Evolutionary conservation across 2,797 vertebrate species (phyloP), one percentile per base, ranked within the genome.

Genomic region (Podarcis siculus): DNA sequence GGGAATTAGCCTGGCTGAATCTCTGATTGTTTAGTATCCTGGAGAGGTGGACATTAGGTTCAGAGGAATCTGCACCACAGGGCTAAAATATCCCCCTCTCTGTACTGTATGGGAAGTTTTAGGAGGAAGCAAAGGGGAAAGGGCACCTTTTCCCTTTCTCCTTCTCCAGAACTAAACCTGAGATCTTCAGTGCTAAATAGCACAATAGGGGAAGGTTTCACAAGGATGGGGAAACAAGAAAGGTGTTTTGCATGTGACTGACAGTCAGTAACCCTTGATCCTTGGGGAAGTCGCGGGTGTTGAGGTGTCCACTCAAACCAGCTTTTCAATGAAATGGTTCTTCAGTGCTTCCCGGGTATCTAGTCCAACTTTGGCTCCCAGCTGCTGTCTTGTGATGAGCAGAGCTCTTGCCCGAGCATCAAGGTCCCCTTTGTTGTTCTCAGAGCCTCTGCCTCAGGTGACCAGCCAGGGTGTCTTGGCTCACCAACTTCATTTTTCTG

Each of bases 361-460:
- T 64, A 37, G 49, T 84, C 69, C 27, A n/a, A 25, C 42, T 55
- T 45, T 82, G 8, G 72, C 77, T 79, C 42, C 67, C 15, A 55
- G 77, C n/a, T 64, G 39, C 69, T 37, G 58, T 67, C 87, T 89
- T 89, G 83, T 89, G 87, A 81, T 67, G 66, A 85, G 55, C 55
- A 55, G 23, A 42, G n/a, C 35, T 58, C 66, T 64, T 88, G 79
- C 37, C 10, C 0, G 37, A 85, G 32, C 30, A 77, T 87, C 79
- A 93, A 94, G 90, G 93, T 87, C 39, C 83, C 95, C 92, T 93
- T 95, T 94, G 94, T 94, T 82, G 10, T 90, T 55, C 30, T 30
- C 86, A 15, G 75, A 55, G 72, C 35, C 77, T 82, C 13, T 78
- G 72, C 88, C 69, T 82, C 87, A 2, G 23, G 49, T 90, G 93